A percentile compares a stretch with the other conserved stretches of the same genome.
These are phyloP conservation scores for Yasuhikotakia modesta DNA, from an alignment of 2,797 vertebrate species.

Conservation along the genomic window DNA sequence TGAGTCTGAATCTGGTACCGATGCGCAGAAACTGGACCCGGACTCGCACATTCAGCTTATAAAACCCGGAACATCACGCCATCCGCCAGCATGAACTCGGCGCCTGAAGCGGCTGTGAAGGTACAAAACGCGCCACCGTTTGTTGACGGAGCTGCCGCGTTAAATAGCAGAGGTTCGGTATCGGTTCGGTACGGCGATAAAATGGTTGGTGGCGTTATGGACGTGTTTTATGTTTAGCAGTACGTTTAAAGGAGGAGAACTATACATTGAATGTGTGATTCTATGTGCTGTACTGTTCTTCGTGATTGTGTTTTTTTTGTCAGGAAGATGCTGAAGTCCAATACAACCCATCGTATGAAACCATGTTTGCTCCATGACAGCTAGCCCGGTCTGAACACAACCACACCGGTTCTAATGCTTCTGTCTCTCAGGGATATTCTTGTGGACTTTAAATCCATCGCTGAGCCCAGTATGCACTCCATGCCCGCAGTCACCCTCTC, in stretches of 20 bases:
- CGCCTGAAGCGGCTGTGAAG: slow-evolving; percentile 96
- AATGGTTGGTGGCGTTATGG: no score
- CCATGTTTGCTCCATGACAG: slow-evolving; percentile 89
- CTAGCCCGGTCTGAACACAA: neutral
- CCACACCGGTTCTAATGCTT: neutral
- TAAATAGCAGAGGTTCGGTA: neutral
- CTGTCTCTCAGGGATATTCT: slow-evolving; percentile 91
- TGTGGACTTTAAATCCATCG: slow-evolving; percentile 99
- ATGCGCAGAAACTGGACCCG: slow-evolving; percentile 62
- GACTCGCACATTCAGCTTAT: slow-evolving; percentile 73
- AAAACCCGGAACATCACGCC: slow-evolving; percentile 62
- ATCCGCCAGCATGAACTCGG: slow-evolving; percentile 81
- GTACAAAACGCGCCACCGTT: slow-evolving; percentile 75
- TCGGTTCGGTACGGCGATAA: no score
- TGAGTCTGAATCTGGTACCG: slow-evolving; percentile 70
- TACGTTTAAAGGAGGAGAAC: no score
- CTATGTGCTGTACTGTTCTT: no score
- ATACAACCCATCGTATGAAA: slow-evolving; percentile 91
- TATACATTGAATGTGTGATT: no score
- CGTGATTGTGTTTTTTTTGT: slow-evolving; percentile 56
- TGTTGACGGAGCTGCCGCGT: no score
- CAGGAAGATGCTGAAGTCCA: slow-evolving; percentile 93
- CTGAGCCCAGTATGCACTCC: slow-evolving; percentile 98
- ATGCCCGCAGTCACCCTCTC: slow-evolving; percentile 98
- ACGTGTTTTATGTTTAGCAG: no score